Percentiles rank a stretch among this genome's conserved stretches.
Conservation (phyloP, 2,888 invertebrate genomes). For the Chrysotoxum bicinctum region DNA sequence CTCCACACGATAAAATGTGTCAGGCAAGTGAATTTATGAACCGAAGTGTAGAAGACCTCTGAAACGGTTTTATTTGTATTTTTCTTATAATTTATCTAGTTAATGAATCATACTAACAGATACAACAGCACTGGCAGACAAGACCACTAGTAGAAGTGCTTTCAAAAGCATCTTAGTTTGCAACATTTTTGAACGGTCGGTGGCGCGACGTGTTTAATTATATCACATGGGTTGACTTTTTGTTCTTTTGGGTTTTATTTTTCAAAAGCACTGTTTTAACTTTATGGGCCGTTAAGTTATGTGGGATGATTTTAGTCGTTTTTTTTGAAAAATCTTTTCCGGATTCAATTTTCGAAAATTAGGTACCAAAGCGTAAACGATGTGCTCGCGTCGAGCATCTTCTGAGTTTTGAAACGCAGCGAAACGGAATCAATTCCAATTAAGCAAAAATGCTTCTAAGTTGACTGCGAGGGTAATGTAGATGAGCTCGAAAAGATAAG, state of each 20-base stretch:
- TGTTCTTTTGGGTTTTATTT: not conserved
- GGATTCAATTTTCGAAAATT: conserved; percentile 44
- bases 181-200: conserved; percentile 40
- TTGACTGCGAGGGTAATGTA: conserved; percentile 28
- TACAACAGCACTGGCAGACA: conserved; percentile 63
- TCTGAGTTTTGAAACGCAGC: conserved; percentile 76
- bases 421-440: conserved; percentile 75
- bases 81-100: conserved; percentile 35
- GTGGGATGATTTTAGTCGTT: not conserved
- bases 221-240: conserved; percentile 39
- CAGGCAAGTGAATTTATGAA: conserved; percentile 32
- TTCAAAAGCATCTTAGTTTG: conserved; percentile 49
- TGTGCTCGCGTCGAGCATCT: conserved; percentile 74
- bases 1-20: conserved; percentile 46
- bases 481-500: conserved; percentile 71
- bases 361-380: conserved; percentile 43
- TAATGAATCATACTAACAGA: conserved; percentile 71
- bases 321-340: conserved; percentile 50
- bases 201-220: conserved; percentile 47
- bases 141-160: conserved; percentile 47
- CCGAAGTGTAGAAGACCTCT: not conserved
- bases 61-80: conserved; percentile 1
- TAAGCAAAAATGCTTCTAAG: conserved; percentile 68
- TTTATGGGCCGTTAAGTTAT: conserved; percentile 21
- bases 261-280: conserved; percentile 12